phyloP scores from a whole-genome alignment of 2,888 invertebrate species.

The Drosophila meridiana region DNA sequence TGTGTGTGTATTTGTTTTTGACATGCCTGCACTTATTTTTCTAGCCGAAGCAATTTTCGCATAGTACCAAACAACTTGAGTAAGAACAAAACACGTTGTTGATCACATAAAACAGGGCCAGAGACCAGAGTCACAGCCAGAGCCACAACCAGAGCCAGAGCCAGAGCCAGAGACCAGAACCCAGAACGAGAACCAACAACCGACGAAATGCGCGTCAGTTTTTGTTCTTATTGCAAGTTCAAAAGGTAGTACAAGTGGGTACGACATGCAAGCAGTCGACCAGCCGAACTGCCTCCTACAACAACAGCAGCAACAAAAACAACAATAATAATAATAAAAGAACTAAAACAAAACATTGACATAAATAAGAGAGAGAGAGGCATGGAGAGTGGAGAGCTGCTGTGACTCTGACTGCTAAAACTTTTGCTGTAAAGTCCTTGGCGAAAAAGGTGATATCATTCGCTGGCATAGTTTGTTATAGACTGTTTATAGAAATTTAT shows the following conservation, averaged over 20 bases:
- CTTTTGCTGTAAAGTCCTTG: conserved; percentile 53
- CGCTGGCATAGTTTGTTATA: conserved; percentile 40
- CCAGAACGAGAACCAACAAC: conserved; percentile 32
- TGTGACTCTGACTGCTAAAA: conserved; percentile 61
- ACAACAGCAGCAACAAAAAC: conserved; percentile 23
- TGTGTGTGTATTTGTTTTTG: conserved; percentile 60
- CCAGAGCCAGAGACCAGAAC: conserved; percentile 15
- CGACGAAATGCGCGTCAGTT: conserved; percentile 42
- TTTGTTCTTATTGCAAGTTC: conserved; percentile 62
- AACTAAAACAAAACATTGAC: conserved; percentile 77
- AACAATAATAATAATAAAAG: conserved; percentile 36
- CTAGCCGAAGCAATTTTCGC: conserved; percentile 59
- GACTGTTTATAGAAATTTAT: conserved; percentile 19
- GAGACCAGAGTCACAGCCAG: conserved; percentile 35
- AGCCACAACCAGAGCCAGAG: conserved; percentile 26
- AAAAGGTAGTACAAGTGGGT: conserved; percentile 76
- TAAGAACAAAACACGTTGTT: conserved; percentile 78
- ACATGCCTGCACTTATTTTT: conserved; percentile 55
- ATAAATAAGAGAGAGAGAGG: conserved; percentile 59
- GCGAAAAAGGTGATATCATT: conserved; percentile 60
- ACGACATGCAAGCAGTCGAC: conserved; percentile 70
- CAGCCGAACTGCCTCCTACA: conserved; percentile 35
- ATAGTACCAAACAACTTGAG: conserved; percentile 58
- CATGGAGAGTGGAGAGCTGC: conserved; percentile 29
- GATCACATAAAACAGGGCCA: conserved; percentile 71